Percentiles rank a stretch among this genome's conserved stretches.
Evolutionary conservation across 1,140 invertebrate species (phyloP).

Genomic region (Diploscapter pachys): DNA sequence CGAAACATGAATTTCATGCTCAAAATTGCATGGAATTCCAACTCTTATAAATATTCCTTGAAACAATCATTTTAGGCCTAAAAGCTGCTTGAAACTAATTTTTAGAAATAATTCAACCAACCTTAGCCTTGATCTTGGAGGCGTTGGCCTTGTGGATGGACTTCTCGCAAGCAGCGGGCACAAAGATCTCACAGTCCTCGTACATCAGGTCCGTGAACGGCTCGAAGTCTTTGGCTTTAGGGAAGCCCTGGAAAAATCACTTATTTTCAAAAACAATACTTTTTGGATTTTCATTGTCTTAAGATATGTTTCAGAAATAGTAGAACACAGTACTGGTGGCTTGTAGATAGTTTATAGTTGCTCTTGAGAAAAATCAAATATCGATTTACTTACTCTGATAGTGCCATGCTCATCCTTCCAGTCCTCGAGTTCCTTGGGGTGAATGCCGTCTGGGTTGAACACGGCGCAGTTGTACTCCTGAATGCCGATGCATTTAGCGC

Average conservation of each 20-base stretch:
- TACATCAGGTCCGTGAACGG: slow-evolving; percentile 81
- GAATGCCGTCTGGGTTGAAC: slow-evolving; percentile 86
- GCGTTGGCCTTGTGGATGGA: slow-evolving; percentile 92
- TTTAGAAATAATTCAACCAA: slow-evolving; percentile 57
- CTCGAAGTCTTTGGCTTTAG: slow-evolving; percentile 79
- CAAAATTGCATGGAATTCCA: no score
- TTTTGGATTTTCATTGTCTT: background rate
- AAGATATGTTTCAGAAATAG: no score
- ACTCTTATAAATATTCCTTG: no score
- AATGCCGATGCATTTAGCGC: slow-evolving; percentile 88
- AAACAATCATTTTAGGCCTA: no score
- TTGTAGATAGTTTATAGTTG: no score
- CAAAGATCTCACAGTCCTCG: slow-evolving; percentile 93
- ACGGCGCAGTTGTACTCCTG: slow-evolving; percentile 90
- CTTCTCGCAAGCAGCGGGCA: slow-evolving; percentile 94
- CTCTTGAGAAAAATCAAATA: no score
- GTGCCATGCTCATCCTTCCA: slow-evolving; percentile 71
- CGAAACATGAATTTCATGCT: no score
- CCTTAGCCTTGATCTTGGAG: slow-evolving; percentile 82
- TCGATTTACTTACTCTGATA: slow-evolving; percentile 67
- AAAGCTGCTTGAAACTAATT: no score
- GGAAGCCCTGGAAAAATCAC: slow-evolving; percentile 69
- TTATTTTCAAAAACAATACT: background rate
- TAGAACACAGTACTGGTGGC: no score
- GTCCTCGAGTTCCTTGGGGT: slow-evolving; percentile 76